Percentiles rank a stretch among this genome's conserved stretches.
phyloP scores from a whole-genome alignment of 2,797 vertebrate species.

The Sarcoramphus papa region DNA sequence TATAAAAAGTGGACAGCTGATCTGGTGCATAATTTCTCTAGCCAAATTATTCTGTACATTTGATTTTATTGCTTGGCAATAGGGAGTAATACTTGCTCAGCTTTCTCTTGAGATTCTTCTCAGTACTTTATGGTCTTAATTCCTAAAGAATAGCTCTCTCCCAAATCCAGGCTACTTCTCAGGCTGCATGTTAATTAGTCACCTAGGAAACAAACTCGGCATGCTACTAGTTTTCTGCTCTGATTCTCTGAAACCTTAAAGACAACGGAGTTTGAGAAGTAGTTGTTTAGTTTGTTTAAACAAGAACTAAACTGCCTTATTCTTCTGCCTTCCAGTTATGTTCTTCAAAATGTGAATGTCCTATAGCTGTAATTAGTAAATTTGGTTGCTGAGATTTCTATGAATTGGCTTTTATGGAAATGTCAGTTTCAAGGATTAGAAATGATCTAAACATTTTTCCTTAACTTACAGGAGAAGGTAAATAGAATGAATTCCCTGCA shows the following conservation, averaged over 20 bases:
- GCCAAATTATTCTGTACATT: neutral
- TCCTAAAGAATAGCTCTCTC: neutral
- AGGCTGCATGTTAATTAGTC: conserved; percentile 41
- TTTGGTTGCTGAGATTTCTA: neutral
- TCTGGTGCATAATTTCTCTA: neutral
- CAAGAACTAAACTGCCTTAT: neutral
- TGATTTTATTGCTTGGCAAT: neutral
- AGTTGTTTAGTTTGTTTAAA: neutral
- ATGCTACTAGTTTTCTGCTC: conserved; percentile 23
- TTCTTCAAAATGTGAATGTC: neutral
- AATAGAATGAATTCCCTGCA: neutral
- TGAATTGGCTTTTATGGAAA: neutral
- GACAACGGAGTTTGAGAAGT: neutral
- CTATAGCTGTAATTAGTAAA: neutral
- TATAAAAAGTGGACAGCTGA: neutral
- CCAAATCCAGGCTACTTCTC: neutral
- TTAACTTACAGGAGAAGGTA: neutral
- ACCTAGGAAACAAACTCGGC: conserved; percentile 23
- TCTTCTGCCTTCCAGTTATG: neutral
- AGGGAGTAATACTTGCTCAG: neutral
- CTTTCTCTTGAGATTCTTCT: neutral
- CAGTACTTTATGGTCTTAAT: neutral
- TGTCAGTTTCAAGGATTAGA: neutral
- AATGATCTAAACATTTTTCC: neutral
- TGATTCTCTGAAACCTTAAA: conserved; percentile 8